Conservation (phyloP, 2,797 vertebrate species). For the Tympanoctomys barrerae region DNA sequence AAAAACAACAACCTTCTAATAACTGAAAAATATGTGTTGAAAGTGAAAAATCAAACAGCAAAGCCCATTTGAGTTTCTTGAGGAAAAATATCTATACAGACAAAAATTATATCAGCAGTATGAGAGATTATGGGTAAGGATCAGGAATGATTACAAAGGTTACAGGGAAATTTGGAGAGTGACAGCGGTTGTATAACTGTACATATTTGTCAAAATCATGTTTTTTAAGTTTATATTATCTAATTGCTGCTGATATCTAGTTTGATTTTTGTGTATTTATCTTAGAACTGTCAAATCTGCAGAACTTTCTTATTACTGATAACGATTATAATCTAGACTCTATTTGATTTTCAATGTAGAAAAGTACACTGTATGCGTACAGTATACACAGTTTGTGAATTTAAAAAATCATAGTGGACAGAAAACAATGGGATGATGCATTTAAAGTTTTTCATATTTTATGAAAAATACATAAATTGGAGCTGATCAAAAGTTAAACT, state of each 20-base stretch:
- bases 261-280: conserved; percentile 14
- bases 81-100: not conserved
- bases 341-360: not conserved
- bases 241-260: not conserved
- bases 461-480: not conserved
- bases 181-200: too few relatives aligned
- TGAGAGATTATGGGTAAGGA: not conserved
- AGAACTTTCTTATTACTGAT: not conserved
- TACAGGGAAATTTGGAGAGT: not conserved
- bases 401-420: not conserved
- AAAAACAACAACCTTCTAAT: not conserved
- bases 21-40: not conserved
- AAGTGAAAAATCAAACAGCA: not conserved
- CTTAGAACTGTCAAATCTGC: conserved; percentile 28
- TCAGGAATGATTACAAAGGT: not conserved
- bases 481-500: not conserved
- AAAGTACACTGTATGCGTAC: not conserved
- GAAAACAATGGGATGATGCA: not conserved
- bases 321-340: conserved; percentile 12
- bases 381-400: not conserved
- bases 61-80: not conserved
- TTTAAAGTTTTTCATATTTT: not conserved
- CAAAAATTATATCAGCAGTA: not conserved
- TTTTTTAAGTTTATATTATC: not conserved
- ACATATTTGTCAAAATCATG: too few relatives aligned